A percentile compares a stretch with the other conserved stretches of the same genome.
Conservation (phyloP, 2,888 invertebrate genomes). For the Tanytarsus gracilentus region DNA sequence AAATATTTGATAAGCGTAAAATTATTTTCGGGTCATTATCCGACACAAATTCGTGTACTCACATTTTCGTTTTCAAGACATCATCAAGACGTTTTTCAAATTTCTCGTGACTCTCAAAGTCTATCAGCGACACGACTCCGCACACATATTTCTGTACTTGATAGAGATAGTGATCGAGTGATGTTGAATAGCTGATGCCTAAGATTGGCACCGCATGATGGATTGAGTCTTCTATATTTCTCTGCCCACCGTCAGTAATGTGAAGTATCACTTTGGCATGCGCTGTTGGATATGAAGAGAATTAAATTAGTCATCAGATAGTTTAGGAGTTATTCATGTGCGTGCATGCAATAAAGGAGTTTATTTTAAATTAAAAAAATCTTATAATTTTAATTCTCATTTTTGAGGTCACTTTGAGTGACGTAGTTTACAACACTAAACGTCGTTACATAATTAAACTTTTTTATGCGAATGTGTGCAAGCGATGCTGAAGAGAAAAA, state of each 20-base stretch:
- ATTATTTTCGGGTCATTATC: background rate
- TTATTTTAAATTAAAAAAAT: no score
- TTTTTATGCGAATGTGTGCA: no score
- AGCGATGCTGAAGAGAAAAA: no score
- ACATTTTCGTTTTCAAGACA: slow-evolving; percentile 32
- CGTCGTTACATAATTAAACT: no score
- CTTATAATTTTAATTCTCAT: no score
- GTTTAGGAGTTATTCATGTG: no score
- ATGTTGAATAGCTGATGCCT: slow-evolving; percentile 33
- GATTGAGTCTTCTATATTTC: slow-evolving; percentile 35
- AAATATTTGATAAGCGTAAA: no score
- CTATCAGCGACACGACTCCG: slow-evolving; percentile 33
- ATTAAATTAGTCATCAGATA: no score
- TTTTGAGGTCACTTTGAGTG: no score
- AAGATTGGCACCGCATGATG: slow-evolving; percentile 34
- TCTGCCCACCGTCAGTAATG: slow-evolving; percentile 34
- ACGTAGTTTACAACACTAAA: no score
- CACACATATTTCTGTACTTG: slow-evolving; percentile 33
- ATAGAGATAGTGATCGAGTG: slow-evolving; percentile 34
- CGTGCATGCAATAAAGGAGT: no score
- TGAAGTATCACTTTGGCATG: slow-evolving; percentile 33
- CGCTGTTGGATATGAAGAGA: no score
- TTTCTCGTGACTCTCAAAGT: slow-evolving; percentile 32
- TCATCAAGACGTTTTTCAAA: slow-evolving; percentile 32
- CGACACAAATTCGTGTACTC: slow-evolving; percentile 29